These are phyloP conservation scores for Ctenoplectra terminalis DNA, from an alignment of 1,140 invertebrate species.

Conservation along the genomic window DNA sequence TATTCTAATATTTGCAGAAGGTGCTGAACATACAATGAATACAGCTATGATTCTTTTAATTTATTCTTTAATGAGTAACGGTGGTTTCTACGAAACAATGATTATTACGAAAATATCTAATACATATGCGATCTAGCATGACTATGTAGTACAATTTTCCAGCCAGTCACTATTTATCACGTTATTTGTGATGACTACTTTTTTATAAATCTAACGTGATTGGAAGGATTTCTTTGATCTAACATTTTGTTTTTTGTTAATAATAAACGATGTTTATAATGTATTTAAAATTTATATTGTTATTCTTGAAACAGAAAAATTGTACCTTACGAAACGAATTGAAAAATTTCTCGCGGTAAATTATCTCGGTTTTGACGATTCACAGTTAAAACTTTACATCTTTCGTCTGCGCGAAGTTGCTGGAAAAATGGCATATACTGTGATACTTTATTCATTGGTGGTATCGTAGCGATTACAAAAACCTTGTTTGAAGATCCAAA, in stretches of 20 bases:
- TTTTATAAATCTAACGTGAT: constrained; percentile 73
- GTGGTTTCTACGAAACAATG: constrained; percentile 63
- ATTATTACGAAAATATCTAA: constrained; percentile 66
- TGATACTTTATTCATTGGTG: constrained; percentile 70
- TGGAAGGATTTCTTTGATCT: constrained; percentile 68
- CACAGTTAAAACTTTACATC: constrained; percentile 62
- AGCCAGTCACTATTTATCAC: constrained; percentile 68
- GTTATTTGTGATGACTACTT: constrained; percentile 73
- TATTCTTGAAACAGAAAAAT: constrained; percentile 14
- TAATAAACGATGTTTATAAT: constrained; percentile 79
- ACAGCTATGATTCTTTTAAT: constrained; percentile 47
- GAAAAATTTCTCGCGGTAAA: constrained; percentile 62
- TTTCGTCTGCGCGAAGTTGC: constrained; percentile 55
- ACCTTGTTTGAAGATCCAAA: constrained; percentile 64
- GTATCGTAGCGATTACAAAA: constrained; percentile 84
- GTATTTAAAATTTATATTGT: constrained; percentile 59
- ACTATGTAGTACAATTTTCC: constrained; percentile 74
- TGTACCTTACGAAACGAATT: constrained; percentile 38
- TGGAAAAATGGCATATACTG: constrained; percentile 64
- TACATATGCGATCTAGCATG: constrained; percentile 65
- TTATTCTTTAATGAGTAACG: constrained; percentile 68
- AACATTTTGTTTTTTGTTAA: constrained; percentile 77
- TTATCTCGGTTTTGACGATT: constrained; percentile 62
- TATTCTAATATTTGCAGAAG: constrained; percentile 45
- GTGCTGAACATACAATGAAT: constrained; percentile 26